Conservation (phyloP, 1,140 invertebrate species). For the Vanessa atalanta region DNA sequence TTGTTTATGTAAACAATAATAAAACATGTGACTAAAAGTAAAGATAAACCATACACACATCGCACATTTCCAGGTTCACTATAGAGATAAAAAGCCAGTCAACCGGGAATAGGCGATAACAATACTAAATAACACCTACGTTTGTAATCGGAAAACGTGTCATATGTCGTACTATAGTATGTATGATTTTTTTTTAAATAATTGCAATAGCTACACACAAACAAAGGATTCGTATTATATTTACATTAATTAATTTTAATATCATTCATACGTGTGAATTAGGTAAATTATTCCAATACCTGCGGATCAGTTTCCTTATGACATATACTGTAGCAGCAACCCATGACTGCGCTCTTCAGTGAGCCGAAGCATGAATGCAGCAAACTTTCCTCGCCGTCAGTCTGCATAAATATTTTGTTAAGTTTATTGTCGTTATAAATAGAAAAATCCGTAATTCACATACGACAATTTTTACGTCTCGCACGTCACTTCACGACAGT, state of each 20-base stretch:
- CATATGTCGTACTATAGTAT: neutral
- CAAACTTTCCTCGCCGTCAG: slow-evolving; percentile 65
- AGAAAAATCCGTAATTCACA: slow-evolving; percentile 68
- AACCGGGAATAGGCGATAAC: slow-evolving; percentile 57
- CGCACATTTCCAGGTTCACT: slow-evolving; percentile 46
- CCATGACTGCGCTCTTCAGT: slow-evolving; percentile 75
- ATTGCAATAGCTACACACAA: neutral
- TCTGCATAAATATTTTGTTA: slow-evolving; percentile 77
- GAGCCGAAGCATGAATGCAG: slow-evolving; percentile 77
- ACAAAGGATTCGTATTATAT: slow-evolving; percentile 22
- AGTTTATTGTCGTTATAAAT: slow-evolving; percentile 64
- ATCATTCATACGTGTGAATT: slow-evolving; percentile 36
- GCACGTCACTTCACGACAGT: slow-evolving; percentile 41
- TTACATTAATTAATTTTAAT: slow-evolving; percentile 9
- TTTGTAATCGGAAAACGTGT: neutral
- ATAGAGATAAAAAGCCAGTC: slow-evolving; percentile 56
- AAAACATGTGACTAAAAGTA: slow-evolving; percentile 10
- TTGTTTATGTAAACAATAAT: slow-evolving; percentile 9
- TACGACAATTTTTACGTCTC: slow-evolving; percentile 42
- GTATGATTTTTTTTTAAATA: neutral
- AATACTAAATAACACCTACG: neutral
- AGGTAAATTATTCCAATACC: slow-evolving; percentile 55
- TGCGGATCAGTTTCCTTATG: slow-evolving; percentile 82
- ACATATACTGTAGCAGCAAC: slow-evolving; percentile 82
- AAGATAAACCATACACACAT: slow-evolving; percentile 31